Evolutionary conservation across 2,113 vertebrate genomes (phyloP).

Genomic region (Leuciscus idus): DNA sequence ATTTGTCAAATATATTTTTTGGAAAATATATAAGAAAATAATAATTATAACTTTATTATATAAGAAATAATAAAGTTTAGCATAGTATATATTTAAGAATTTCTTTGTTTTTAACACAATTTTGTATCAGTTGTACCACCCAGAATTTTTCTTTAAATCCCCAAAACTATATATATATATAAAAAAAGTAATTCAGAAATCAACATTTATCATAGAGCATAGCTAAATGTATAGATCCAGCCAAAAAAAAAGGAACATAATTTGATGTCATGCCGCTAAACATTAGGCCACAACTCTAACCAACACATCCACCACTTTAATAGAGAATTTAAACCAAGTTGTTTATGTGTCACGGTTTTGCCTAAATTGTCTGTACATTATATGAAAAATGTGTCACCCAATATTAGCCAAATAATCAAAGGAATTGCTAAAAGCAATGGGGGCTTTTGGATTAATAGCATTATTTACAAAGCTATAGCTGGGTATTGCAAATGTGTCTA

Average conservation of each 20-base stretch:
- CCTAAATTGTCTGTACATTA: constrained; percentile 45
- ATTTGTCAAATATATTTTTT: too few relatives aligned
- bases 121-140: neutral
- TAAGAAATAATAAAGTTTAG: too few relatives aligned
- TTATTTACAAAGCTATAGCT: constrained; percentile 55
- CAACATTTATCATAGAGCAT: neutral
- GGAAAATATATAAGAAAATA: too few relatives aligned
- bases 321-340: constrained; percentile 29
- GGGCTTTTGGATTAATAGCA: constrained; percentile 52
- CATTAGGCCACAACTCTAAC: neutral
- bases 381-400: constrained; percentile 47
- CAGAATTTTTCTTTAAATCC: neutral
- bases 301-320: neutral
- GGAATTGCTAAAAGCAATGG: constrained; percentile 24
- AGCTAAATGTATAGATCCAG: neutral
- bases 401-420: constrained; percentile 50
- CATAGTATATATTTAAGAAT: too few relatives aligned
- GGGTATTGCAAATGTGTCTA: constrained; percentile 43
- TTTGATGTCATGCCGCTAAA: neutral
- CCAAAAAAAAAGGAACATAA: neutral
- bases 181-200: neutral
- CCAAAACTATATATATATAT: too few relatives aligned
- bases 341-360: constrained; percentile 34
- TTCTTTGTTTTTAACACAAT: neutral
- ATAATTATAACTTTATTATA: too few relatives aligned